Conservation (phyloP, 2,113 vertebrate genomes). For the Tiliqua scincoides region DNA sequence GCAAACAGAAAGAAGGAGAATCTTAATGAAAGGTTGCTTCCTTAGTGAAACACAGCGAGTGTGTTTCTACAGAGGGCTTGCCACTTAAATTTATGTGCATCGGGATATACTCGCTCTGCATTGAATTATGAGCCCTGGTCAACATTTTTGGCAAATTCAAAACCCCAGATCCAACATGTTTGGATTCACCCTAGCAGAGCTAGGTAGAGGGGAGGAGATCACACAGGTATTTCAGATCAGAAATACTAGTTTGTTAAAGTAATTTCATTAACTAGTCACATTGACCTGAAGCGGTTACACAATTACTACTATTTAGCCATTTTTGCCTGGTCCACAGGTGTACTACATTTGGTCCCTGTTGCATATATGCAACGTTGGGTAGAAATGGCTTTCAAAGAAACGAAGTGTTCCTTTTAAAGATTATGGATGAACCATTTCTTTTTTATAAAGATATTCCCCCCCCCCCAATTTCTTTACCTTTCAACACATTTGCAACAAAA, state of each 20-base stretch:
- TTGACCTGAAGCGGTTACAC: too few species aligned
- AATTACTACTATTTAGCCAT: too few species aligned
- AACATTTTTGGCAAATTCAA: neutral
- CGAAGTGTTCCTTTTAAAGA: neutral
- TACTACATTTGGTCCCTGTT: too few species aligned
- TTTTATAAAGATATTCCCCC: neutral
- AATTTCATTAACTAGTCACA: neutral
- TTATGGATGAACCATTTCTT: constrained; percentile 12
- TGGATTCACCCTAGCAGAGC: constrained; percentile 5
- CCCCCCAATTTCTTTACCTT: neutral
- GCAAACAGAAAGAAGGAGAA: too few species aligned
- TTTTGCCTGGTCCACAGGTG: too few species aligned
- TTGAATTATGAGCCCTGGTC: neutral
- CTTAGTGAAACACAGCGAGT: neutral
- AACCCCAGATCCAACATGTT: neutral
- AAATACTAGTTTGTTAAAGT: neutral
- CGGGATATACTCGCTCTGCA: neutral
- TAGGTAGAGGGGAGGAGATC: neutral
- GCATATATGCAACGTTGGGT: too few species aligned
- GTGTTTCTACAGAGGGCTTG: too few species aligned
- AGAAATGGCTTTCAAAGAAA: neutral
- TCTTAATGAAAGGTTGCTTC: too few species aligned
- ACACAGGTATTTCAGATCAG: neutral
- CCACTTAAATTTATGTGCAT: neutral
- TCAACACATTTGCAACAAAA: neutral